Percentiles rank a stretch among this genome's conserved stretches.
Evolutionary conservation across 1,140 invertebrate genomes (phyloP).

Genomic region (Subanguina moxae): DNA sequence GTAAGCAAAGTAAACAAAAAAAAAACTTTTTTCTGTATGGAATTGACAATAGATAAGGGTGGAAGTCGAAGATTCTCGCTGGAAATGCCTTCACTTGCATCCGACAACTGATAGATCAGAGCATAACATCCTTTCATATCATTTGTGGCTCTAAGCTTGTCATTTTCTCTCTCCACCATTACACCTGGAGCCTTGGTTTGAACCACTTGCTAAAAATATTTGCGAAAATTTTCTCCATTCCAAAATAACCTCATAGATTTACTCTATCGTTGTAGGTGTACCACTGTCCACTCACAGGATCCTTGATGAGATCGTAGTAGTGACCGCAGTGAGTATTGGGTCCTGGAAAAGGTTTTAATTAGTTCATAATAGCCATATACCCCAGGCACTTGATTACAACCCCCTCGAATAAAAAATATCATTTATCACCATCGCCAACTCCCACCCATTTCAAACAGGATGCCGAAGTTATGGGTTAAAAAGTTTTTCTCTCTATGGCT

Average conservation of each 20-base stretch:
- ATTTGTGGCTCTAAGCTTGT: conserved; percentile 14
- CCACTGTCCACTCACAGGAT: conserved; percentile 48
- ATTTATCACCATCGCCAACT: too few species aligned
- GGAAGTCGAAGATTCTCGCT: conserved; percentile 22
- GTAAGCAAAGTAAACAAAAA: neutral
- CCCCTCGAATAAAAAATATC: too few species aligned
- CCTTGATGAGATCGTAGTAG: conserved; percentile 55
- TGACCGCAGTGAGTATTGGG: conserved; percentile 50
- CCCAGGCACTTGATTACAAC: too few species aligned
- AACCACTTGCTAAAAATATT: conserved; percentile 8
- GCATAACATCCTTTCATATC: conserved; percentile 54
- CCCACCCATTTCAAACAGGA: too few species aligned
- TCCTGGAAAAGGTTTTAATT: neutral
- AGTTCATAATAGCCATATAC: too few species aligned
- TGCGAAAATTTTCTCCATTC: too few species aligned
- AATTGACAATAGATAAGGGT: conserved; percentile 12
- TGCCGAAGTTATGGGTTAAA: too few species aligned
- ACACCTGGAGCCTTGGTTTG: conserved; percentile 31
- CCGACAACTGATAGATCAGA: conserved; percentile 36
- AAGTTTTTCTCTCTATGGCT: too few species aligned
- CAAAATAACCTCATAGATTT: too few species aligned
- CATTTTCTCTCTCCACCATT: conserved; percentile 20
- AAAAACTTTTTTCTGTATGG: conserved; percentile 31
- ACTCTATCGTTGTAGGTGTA: conserved; percentile 57
- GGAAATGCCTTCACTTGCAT: neutral